Conservation (phyloP, 2,888 invertebrate species). For the Lasius fuliginosus region DNA sequence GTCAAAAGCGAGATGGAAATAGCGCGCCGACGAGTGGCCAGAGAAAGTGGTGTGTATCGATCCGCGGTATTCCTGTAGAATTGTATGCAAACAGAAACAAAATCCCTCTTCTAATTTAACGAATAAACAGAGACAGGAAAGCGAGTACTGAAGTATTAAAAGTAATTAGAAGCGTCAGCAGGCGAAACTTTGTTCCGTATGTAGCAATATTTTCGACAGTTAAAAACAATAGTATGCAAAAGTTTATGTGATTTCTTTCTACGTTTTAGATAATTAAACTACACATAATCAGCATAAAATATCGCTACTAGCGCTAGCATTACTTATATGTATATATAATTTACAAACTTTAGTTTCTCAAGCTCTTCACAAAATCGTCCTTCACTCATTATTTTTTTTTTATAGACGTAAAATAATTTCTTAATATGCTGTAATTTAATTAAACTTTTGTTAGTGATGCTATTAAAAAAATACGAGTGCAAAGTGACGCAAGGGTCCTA, state of each 20-base stretch:
- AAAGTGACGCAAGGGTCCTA: constrained; percentile 27
- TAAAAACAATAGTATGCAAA: background rate
- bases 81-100: constrained; percentile 48
- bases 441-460: background rate
- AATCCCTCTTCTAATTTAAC: constrained; percentile 23
- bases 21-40: constrained; percentile 44
- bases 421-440: background rate
- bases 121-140: constrained; percentile 24
- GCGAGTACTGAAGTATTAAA: background rate
- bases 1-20: constrained; percentile 70
- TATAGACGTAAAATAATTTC: background rate
- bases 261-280: background rate
- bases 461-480: background rate
- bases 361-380: too few species aligned
- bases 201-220: background rate
- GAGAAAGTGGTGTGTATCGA: constrained; percentile 69
- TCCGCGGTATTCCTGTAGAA: constrained; percentile 51
- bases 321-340: background rate
- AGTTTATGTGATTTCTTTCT: background rate
- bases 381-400: background rate
- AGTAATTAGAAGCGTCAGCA: background rate
- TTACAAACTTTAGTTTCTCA: background rate
- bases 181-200: background rate
- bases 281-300: background rate
- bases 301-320: background rate